Percentiles rank a stretch among this genome's conserved stretches.
Conservation (phyloP, 2,888 invertebrate genomes). For the Deilephila elpenor region DNA sequence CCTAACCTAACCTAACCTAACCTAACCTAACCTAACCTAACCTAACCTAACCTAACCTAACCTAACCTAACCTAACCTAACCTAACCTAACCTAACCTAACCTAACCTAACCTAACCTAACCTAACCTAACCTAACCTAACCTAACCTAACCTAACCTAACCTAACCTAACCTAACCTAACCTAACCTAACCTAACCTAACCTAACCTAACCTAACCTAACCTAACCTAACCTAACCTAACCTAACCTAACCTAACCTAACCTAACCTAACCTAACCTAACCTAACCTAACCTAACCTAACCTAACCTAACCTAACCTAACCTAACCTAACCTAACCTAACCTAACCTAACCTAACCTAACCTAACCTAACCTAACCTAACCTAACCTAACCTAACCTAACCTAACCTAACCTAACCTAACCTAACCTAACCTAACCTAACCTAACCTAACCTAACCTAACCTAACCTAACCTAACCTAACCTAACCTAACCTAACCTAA, state of each 20-base stretch:
- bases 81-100: constrained; percentile 34
- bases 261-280: constrained; percentile 34
- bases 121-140: constrained; percentile 34
- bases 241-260: constrained; percentile 35
- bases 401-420: constrained; percentile 34
- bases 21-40: constrained; percentile 33
- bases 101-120: constrained; percentile 34
- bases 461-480: constrained; percentile 34
- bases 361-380: constrained; percentile 34
- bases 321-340: constrained; percentile 35
- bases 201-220: constrained; percentile 32
- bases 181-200: constrained; percentile 36
- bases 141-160: constrained; percentile 34
- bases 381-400: constrained; percentile 35
- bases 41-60: constrained; percentile 34
- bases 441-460: constrained; percentile 33
- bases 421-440: constrained; percentile 33
- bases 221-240: constrained; percentile 29
- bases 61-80: constrained; percentile 34
- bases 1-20: constrained; percentile 34
- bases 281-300: constrained; percentile 34
- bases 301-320: constrained; percentile 34
- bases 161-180: constrained; percentile 36
- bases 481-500: too few relatives aligned
- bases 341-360: constrained; percentile 36